Evolutionary conservation across 2,797 vertebrate species (phyloP).

Genomic region (Toxotes lorentzi): DNA sequence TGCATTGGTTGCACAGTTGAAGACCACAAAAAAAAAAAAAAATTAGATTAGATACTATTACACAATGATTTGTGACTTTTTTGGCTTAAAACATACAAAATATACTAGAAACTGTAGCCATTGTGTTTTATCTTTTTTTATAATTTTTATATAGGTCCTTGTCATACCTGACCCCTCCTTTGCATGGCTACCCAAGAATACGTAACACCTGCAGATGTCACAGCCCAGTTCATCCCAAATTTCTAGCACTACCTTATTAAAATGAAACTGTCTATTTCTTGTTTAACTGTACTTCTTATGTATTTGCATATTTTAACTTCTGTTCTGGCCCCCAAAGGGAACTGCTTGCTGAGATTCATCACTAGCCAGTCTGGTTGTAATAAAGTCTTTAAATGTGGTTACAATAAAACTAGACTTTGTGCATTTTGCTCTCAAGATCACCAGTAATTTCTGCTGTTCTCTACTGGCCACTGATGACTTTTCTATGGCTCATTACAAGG

Average conservation of each 20-base stretch:
- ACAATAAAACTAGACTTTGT: constrained; percentile 61
- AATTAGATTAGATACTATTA: not conserved
- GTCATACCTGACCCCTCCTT: not conserved
- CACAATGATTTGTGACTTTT: not conserved
- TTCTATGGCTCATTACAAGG: constrained; percentile 73
- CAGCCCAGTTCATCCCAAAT: constrained; percentile 12
- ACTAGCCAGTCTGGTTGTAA: constrained; percentile 34
- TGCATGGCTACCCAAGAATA: not conserved
- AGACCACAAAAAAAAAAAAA: not conserved
- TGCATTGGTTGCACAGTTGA: not conserved
- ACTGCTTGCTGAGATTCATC: constrained; percentile 44
- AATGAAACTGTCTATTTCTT: constrained; percentile 24
- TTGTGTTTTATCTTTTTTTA: not conserved
- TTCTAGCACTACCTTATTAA: constrained; percentile 14
- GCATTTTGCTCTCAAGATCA: constrained; percentile 56
- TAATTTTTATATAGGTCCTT: not conserved
- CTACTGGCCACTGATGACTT: constrained; percentile 67
- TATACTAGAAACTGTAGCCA: not conserved
- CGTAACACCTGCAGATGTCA: constrained; percentile 8
- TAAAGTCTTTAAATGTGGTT: constrained; percentile 55
- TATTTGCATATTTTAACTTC: constrained; percentile 41
- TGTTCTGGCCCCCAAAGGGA: constrained; percentile 27
- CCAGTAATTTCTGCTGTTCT: constrained; percentile 66
- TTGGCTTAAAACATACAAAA: not conserved
- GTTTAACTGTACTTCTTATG: constrained; percentile 17